Percentiles rank a stretch among this genome's conserved stretches.
Evolutionary conservation across 2,888 invertebrate genomes (phyloP).

Genomic region (Notodonta dromedarius): DNA sequence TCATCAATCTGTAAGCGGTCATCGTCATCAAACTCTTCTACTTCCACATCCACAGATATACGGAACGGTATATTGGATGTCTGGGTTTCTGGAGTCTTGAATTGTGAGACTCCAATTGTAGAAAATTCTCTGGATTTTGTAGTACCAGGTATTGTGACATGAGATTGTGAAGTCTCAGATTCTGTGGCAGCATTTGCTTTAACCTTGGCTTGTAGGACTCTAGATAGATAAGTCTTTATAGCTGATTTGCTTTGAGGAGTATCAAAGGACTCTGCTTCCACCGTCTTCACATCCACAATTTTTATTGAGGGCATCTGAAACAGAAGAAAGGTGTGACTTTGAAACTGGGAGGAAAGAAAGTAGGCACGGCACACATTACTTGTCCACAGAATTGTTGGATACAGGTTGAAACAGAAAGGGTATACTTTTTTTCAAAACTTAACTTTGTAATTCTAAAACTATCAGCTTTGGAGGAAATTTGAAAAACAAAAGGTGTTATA

Average conservation of each 20-base stretch:
- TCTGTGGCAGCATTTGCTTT: background rate
- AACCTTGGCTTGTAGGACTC: background rate
- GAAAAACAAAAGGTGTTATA: too few relatives aligned
- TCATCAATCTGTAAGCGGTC: conserved; percentile 6
- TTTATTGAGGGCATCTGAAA: conserved; percentile 11
- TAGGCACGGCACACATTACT: too few relatives aligned
- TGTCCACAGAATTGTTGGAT: too few relatives aligned
- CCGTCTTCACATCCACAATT: background rate
- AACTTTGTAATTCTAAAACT: too few relatives aligned
- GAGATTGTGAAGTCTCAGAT: background rate
- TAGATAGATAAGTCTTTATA: background rate
- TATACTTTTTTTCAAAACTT: too few relatives aligned
- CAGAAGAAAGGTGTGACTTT: background rate
- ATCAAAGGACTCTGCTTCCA: background rate
- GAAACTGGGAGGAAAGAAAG: background rate
- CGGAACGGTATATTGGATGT: conserved; percentile 3
- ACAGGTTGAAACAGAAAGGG: too few relatives aligned
- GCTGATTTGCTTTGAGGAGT: background rate
- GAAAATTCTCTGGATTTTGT: too few relatives aligned
- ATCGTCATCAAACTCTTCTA: conserved; percentile 30
- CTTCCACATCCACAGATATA: conserved; percentile 29
- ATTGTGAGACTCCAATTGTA: background rate
- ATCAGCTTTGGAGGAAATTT: too few relatives aligned
- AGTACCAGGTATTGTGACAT: too few relatives aligned
- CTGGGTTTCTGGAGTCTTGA: background rate